Conservation (phyloP, 1,140 invertebrate species). For the Arctopsyche grandis region DNA sequence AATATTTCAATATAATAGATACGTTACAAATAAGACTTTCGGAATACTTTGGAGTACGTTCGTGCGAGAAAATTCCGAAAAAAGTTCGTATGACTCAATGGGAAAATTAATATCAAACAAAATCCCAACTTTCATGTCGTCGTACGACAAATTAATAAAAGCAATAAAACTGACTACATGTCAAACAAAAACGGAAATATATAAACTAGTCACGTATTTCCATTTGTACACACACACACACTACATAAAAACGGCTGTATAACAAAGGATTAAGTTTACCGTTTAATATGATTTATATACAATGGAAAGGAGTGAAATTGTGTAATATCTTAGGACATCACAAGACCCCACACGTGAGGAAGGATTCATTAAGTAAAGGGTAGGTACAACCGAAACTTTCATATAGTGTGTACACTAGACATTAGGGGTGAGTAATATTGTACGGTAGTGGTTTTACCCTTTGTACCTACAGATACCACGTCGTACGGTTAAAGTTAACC, state of each 20-base stretch:
- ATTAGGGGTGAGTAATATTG: not conserved
- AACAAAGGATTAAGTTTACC: not conserved
- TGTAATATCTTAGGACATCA: slow-evolving; percentile 19
- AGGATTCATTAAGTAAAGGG: slow-evolving; percentile 27
- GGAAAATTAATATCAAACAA: not conserved
- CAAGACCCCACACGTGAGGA: not conserved
- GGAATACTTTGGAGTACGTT: too few relatives aligned
- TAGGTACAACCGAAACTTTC: not conserved
- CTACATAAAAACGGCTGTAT: not conserved
- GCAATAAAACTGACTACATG: not conserved
- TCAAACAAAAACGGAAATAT: not conserved
- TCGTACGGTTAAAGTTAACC: too few relatives aligned
- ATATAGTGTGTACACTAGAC: not conserved
- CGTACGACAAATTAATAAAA: not conserved
- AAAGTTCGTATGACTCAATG: not conserved
- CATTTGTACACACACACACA: not conserved
- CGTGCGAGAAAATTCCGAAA: not conserved
- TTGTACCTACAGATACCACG: not conserved
- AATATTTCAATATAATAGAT: too few relatives aligned
- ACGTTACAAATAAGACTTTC: too few relatives aligned
- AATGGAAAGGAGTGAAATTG: not conserved
- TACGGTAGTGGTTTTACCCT: not conserved
- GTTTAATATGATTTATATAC: slow-evolving; percentile 1
- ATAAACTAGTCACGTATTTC: not conserved
- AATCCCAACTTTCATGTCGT: not conserved